Base-by-base conservation (phyloP, 2,888 invertebrate species). In the Ophion costatus region DNA sequence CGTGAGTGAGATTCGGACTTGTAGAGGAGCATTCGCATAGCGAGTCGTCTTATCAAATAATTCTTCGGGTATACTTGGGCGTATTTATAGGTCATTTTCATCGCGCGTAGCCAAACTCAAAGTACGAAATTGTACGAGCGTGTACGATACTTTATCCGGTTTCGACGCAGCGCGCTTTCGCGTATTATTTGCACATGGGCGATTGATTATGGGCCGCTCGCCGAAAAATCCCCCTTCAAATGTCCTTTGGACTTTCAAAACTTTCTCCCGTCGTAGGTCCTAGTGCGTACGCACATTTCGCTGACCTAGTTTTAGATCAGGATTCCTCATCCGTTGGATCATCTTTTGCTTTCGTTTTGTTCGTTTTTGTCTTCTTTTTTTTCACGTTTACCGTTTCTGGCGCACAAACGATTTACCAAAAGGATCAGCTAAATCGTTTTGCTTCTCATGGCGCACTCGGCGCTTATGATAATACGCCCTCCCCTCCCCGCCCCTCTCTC, bases 201-300 rank as follows among this genome's bases (percentile, higher is more conserved):
- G 57, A 59, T 73, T 33, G 57, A 59, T 73, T 33, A 45, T 14
- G 14, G 45, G 45, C 45, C 29, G n/a, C n/a, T 45, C 24, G 74
- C 61, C 61, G 63, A 77, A 75, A 75, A 66, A 66, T 6, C 75
- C 67, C 84, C 84, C 75, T n/a, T 56, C 57, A 63, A 82, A 75
- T 83, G 83, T 86, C 83, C 86, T 86, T 85, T 87, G 84, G 88
- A 89, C 88, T 89, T 89, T 84, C 83, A 88, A 86, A 90, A 91
- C 90, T 91, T 90, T 90, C 90, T 90, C 90, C 86, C 87, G 80
- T 59, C 75, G 71, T 71, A 82, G 86, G 87, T 88, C 88, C 87
- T 87, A 86, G 86, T 73, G 51, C 63, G 73, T 79, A 56, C 83
- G 83, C 86, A 81, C 80, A 88, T 86, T 88, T 82, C 87, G 88